These are phyloP conservation scores for Crotalus horridus DNA, from an alignment of 2,113 vertebrate species.

Conservation along the genomic window DNA sequence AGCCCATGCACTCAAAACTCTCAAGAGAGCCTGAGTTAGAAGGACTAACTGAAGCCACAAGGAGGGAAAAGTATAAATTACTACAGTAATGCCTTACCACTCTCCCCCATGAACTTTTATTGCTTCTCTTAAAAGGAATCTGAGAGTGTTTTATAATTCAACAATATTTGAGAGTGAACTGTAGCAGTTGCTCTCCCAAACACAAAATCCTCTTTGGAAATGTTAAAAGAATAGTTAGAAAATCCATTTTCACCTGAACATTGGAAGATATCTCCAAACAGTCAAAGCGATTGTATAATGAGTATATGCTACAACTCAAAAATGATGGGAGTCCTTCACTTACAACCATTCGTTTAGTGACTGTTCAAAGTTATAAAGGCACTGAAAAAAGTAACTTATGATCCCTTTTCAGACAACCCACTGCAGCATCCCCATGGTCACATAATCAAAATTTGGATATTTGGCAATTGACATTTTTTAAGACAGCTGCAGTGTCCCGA, in stretches of 20 bases:
- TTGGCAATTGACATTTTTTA: background rate
- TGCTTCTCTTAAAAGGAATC: background rate
- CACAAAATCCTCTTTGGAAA: background rate
- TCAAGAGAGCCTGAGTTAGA: background rate
- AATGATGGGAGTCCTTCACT: background rate
- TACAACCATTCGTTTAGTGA: too few species aligned
- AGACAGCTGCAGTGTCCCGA: background rate
- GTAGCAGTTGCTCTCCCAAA: background rate
- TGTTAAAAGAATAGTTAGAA: background rate
- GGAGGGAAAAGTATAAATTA: background rate
- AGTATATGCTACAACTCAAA: background rate
- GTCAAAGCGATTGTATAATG: background rate
- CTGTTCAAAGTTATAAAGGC: too few species aligned
- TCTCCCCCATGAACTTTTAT: background rate
- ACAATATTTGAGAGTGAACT: background rate
- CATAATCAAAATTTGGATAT: too few species aligned
- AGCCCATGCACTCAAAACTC: background rate
- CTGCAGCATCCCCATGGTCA: too few species aligned
- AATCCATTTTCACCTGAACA: background rate
- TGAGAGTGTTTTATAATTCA: background rate
- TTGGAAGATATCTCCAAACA: background rate
- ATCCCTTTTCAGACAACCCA: too few species aligned
- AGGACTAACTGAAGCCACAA: background rate
- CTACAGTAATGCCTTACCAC: background rate
- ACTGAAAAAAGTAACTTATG: too few species aligned